These are phyloP conservation scores for Drosophila teissieri DNA, from an alignment of 1,140 invertebrate genomes.

Conservation along the genomic window DNA sequence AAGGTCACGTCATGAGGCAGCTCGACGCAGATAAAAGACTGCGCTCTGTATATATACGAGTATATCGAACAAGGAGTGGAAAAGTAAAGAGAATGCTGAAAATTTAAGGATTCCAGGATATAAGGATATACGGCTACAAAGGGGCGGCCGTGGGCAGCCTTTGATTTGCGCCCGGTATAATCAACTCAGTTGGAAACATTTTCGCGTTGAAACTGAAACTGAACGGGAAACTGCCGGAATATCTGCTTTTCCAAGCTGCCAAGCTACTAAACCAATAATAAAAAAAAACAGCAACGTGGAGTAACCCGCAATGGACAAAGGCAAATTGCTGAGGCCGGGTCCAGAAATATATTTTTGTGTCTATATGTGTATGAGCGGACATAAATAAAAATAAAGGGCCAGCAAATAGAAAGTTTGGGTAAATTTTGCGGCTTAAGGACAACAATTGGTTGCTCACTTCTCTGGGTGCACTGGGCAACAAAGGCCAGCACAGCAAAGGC, in stretches of 20 bases:
- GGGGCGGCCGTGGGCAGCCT: conserved; percentile 39
- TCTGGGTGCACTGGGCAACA: conserved; percentile 37
- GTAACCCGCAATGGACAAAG: conserved; percentile 36
- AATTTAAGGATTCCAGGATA: conserved; percentile 59
- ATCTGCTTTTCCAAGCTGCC: conserved; percentile 33
- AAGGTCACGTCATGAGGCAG: conserved; percentile 61
- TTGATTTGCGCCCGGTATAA: conserved; percentile 73
- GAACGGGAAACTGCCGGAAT: conserved; percentile 55
- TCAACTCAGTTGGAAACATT: conserved; percentile 80
- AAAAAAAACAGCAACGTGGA: conserved; percentile 44
- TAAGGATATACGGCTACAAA: conserved; percentile 6
- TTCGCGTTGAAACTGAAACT: conserved; percentile 42
- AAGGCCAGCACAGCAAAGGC: conserved; percentile 16
- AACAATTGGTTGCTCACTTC: conserved; percentile 58
- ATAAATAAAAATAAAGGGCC: conserved; percentile 55
- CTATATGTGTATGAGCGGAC: conserved; percentile 19
- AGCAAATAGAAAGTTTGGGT: conserved; percentile 74
- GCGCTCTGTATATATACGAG: conserved; percentile 9
- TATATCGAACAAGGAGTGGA: conserved; percentile 39
- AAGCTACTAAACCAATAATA: conserved; percentile 3
- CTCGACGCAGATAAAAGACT: conserved; percentile 57
- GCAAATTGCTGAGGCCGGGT: conserved; percentile 61
- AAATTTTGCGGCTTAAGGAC: conserved; percentile 75
- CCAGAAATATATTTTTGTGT: conserved; percentile 22
- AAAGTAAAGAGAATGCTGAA: conserved; percentile 51